phyloP scores from a whole-genome alignment of 92 coral and sea anemone species.

The Epizoanthus ramosus region DNA sequence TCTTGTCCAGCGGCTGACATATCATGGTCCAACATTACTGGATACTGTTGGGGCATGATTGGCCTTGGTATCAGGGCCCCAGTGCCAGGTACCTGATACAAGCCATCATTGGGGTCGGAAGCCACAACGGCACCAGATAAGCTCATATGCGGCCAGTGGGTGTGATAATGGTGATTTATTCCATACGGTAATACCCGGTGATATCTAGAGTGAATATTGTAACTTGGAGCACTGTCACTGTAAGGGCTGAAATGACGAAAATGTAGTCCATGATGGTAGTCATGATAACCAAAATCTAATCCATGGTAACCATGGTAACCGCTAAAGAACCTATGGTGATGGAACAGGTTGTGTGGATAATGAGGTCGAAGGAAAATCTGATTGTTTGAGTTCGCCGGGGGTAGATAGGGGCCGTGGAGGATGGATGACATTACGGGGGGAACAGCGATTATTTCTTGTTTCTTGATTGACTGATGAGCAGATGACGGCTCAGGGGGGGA shows the following conservation, averaged over 20 bases:
- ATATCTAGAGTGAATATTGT: slow-evolving; percentile 39
- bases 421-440: slow-evolving; percentile 71
- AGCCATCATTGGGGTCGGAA: slow-evolving; percentile 69
- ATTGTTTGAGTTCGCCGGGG: slow-evolving; percentile 67
- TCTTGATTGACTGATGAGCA: neutral
- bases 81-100: slow-evolving; percentile 71
- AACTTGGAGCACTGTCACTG: slow-evolving; percentile 24
- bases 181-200: slow-evolving; percentile 58
- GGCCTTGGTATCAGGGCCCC: slow-evolving; percentile 74
- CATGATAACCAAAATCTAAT: slow-evolving; percentile 29
- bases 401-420: slow-evolving; percentile 64
- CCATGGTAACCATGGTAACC: slow-evolving; percentile 14
- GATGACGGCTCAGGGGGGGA: neutral
- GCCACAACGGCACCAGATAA: slow-evolving; percentile 60
- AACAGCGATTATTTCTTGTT: slow-evolving; percentile 64
- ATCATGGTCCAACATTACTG: slow-evolving; percentile 56
- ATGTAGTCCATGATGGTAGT: slow-evolving; percentile 6
- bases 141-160: slow-evolving; percentile 73
- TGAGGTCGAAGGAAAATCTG: slow-evolving; percentile 61
- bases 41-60: slow-evolving; percentile 58
- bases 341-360: slow-evolving; percentile 42
- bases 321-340: slow-evolving; percentile 30
- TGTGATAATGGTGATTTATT: slow-evolving; percentile 49
- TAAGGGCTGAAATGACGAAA: slow-evolving; percentile 25
- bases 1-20: slow-evolving; percentile 51